Conservation (phyloP, 2,797 vertebrate species). For the Syngnathus acus region DNA sequence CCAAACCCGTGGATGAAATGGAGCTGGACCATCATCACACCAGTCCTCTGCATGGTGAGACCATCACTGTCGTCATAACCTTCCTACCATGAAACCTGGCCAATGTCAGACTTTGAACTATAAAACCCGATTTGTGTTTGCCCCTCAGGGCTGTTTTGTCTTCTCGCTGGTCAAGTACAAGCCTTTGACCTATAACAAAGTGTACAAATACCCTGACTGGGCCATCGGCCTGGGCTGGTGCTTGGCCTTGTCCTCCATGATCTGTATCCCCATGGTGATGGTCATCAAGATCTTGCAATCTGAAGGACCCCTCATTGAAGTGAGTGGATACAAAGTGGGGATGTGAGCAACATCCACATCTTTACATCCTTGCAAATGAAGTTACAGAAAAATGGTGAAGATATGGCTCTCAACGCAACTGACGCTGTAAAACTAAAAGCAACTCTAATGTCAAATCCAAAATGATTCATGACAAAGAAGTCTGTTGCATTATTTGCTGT, state of each 20-base stretch:
- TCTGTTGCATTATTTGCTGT: no score
- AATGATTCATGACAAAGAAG: no score
- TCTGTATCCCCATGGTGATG: constrained; percentile 93
- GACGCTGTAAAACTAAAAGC: background rate
- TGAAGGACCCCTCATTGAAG: constrained; percentile 90
- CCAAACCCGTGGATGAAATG: constrained; percentile 98
- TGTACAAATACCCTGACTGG: constrained; percentile 90
- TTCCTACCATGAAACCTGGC: background rate
- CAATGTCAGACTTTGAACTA: no score
- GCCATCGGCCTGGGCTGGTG: constrained; percentile 90
- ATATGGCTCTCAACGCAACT: background rate
- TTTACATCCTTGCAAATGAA: background rate
- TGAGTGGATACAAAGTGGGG: constrained; percentile 38
- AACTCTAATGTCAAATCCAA: no score
- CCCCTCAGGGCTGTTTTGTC: constrained; percentile 85
- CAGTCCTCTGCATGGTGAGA: constrained; percentile 82
- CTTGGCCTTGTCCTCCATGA: constrained; percentile 90
- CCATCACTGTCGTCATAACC: background rate
- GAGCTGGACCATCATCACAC: constrained; percentile 94
- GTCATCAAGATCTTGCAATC: constrained; percentile 88
- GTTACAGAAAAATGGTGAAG: background rate
- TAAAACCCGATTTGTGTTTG: constrained; percentile 21
- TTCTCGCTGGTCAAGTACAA: constrained; percentile 95
- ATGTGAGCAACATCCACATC: background rate
- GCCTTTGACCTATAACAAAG: constrained; percentile 95